Percentiles rank a stretch among this genome's conserved stretches.
Evolutionary conservation across 1,140 invertebrate genomes (phyloP).

Genomic region (Brachionus angularis): DNA sequence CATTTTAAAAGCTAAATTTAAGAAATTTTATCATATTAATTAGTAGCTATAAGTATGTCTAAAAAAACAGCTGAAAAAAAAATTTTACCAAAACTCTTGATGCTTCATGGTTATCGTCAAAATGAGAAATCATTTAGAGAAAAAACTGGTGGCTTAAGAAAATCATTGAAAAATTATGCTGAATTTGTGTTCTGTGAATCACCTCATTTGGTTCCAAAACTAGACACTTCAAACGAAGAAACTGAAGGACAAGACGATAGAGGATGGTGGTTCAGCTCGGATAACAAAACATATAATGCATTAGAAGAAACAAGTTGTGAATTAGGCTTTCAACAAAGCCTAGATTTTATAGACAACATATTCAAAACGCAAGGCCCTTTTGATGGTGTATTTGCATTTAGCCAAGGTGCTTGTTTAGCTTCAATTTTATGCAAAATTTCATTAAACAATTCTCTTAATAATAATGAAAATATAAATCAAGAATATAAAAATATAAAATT

Average conservation of each 20-base stretch:
- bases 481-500: conserved; percentile 37
- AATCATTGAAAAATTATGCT: conserved; percentile 24
- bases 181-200: conserved; percentile 42
- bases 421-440: conserved; percentile 25
- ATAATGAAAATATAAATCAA: background rate
- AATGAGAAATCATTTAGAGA: conserved; percentile 27
- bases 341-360: background rate
- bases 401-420: conserved; percentile 43
- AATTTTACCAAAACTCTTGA: conserved; percentile 6
- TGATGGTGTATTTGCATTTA: conserved; percentile 43
- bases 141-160: conserved; percentile 35
- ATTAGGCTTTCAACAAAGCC: conserved; percentile 22
- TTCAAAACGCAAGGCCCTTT: conserved; percentile 16
- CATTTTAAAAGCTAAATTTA: background rate
- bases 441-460: no score
- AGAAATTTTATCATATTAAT: background rate
- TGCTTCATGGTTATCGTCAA: conserved; percentile 44
- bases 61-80: background rate
- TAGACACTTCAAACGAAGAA: background rate
- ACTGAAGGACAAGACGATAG: background rate
- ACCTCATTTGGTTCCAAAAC: conserved; percentile 2
- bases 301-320: conserved; percentile 6
- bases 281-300: conserved; percentile 10
- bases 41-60: background rate
- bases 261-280: conserved; percentile 44